Evolutionary conservation across 2,888 invertebrate genomes (phyloP).

Genomic region (Macrostomum cliftonense): DNA sequence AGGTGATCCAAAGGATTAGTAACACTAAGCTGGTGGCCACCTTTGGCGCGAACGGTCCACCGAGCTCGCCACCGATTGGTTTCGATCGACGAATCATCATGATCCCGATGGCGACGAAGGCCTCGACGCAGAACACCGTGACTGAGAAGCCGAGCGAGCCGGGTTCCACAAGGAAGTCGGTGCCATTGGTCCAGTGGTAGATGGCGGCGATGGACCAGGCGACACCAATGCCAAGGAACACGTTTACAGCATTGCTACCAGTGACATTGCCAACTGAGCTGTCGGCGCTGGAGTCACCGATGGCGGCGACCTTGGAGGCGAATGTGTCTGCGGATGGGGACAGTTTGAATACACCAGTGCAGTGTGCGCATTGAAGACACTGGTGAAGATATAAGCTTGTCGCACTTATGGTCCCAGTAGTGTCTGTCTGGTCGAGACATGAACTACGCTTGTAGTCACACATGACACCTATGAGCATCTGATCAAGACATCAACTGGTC

Average conservation of each 20-base stretch:
- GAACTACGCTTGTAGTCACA: no score
- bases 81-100: slow-evolving; percentile 59
- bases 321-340: slow-evolving; percentile 60
- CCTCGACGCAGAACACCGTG: slow-evolving; percentile 78
- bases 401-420: no score
- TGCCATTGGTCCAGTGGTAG: slow-evolving; percentile 52
- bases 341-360: no score
- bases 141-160: slow-evolving; percentile 86
- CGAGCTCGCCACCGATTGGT: slow-evolving; percentile 60
- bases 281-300: slow-evolving; percentile 90
- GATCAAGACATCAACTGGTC: no score
- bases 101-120: slow-evolving; percentile 58
- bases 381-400: no score
- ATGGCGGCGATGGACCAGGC: slow-evolving; percentile 94
- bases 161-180: slow-evolving; percentile 42
- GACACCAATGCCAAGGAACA: slow-evolving; percentile 92
- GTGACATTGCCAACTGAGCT: slow-evolving; percentile 88
- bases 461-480: no score
- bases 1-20: slow-evolving; percentile 70
- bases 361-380: no score
- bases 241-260: slow-evolving; percentile 96
- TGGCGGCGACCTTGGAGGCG: slow-evolving; percentile 94
- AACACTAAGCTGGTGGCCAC: slow-evolving; percentile 64
- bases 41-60: slow-evolving; percentile 52
- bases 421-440: no score